These are phyloP conservation scores for Drosophila cognata DNA, from an alignment of 2,888 invertebrate genomes.

Conservation along the genomic window DNA sequence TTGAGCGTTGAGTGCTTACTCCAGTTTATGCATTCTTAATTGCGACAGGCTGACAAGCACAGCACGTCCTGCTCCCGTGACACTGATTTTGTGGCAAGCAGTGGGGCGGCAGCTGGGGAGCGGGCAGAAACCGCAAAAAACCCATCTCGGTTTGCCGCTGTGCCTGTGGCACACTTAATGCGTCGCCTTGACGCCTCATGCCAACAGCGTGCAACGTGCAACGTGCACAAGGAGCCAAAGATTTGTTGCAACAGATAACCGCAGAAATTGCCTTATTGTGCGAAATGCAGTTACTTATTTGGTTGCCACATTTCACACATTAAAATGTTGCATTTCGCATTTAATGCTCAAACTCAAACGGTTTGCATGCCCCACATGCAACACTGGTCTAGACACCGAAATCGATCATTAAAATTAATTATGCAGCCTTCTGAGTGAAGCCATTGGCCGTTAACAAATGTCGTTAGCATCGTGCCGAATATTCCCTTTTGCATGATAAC, in stretches of 20 bases:
- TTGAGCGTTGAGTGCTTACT: conserved; percentile 70
- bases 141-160: conserved; percentile 5
- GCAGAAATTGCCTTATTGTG: conserved; percentile 23
- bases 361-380: not conserved
- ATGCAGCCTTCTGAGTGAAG: not conserved
- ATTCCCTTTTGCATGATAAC: not conserved
- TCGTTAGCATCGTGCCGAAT: not conserved
- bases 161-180: conserved; percentile 35
- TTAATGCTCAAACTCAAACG: not conserved
- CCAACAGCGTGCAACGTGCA: conserved; percentile 6
- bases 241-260: conserved; percentile 61
- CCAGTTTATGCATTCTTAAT: conserved; percentile 81
- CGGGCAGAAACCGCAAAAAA: conserved; percentile 29
- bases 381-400: not conserved
- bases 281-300: not conserved
- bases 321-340: not conserved
- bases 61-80: conserved; percentile 76
- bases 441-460: not conserved
- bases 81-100: conserved; percentile 66
- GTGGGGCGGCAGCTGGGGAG: not conserved
- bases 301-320: not conserved
- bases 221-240: conserved; percentile 67
- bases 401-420: not conserved
- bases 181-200: conserved; percentile 46
- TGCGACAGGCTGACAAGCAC: conserved; percentile 60